These are phyloP conservation scores for Paedocypris micromegethes DNA, from an alignment of 2,797 vertebrate species.

Conservation along the genomic window DNA sequence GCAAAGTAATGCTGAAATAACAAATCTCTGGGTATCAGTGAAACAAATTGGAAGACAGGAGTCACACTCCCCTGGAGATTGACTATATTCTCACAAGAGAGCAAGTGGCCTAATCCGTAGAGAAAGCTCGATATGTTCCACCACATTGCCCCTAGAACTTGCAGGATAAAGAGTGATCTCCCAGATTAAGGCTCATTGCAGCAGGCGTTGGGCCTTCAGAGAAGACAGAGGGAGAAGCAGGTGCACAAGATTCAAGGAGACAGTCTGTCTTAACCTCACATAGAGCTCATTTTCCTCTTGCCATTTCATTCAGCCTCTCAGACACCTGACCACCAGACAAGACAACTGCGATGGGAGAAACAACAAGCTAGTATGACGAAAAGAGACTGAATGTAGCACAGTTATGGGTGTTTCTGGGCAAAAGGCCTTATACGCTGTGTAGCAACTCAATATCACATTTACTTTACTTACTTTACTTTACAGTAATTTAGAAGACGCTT, in stretches of 20 bases:
- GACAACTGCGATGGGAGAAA: slow-evolving; percentile 41
- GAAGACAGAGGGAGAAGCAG: slow-evolving; percentile 51
- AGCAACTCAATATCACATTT: no score
- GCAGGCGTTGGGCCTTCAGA: slow-evolving; percentile 61
- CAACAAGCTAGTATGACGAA: not conserved
- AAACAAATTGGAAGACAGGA: slow-evolving; percentile 26
- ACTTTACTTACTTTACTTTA: no score
- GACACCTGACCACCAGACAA: slow-evolving; percentile 57
- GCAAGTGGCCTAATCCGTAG: slow-evolving; percentile 67
- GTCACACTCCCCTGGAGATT: slow-evolving; percentile 52
- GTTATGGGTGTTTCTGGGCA: no score
- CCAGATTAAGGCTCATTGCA: slow-evolving; percentile 75
- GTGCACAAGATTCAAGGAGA: slow-evolving; percentile 73
- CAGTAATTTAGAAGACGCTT: no score
- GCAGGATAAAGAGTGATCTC: slow-evolving; percentile 75
- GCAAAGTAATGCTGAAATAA: not conserved
- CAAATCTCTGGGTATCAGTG: not conserved
- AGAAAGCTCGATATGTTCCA: slow-evolving; percentile 66
- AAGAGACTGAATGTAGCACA: slow-evolving; percentile 18
- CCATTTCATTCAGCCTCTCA: slow-evolving; percentile 62
- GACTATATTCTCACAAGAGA: slow-evolving; percentile 59
- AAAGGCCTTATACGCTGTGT: no score
- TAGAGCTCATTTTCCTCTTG: slow-evolving; percentile 61
- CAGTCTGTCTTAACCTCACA: slow-evolving; percentile 63
- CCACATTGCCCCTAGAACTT: slow-evolving; percentile 59